Evolutionary conservation across 2,113 vertebrate genomes (phyloP).

Genomic region (Passer domesticus): DNA sequence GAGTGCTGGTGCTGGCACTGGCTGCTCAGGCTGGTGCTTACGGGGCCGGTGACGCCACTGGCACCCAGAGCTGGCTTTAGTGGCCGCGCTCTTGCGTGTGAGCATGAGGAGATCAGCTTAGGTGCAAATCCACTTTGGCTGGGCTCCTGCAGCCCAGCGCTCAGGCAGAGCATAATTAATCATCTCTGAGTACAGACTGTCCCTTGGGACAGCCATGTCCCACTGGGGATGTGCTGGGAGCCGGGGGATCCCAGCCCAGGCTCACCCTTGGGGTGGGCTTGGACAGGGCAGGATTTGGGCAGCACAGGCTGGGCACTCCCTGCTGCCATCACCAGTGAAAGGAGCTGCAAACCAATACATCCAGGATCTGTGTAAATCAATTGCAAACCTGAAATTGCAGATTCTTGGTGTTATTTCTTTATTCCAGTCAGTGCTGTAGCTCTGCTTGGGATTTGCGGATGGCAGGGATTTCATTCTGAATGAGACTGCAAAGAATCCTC

Average conservation of each 20-base stretch:
- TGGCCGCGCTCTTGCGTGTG: background rate
- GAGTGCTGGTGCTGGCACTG: accelerated
- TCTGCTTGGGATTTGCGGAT: background rate
- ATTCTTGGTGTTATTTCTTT: background rate
- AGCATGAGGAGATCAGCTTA: conserved; percentile 23
- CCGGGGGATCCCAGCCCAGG: accelerated
- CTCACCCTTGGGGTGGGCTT: accelerated
- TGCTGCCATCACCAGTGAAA: accelerated
- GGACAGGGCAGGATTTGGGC: background rate
- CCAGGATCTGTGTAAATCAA: background rate
- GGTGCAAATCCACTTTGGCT: conserved; percentile 37
- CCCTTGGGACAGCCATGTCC: background rate
- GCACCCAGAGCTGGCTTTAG: background rate
- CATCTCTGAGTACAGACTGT: background rate
- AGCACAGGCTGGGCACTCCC: background rate
- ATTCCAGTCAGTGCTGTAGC: accelerated
- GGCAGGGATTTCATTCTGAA: background rate
- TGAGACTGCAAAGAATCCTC: background rate
- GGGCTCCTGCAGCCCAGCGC: background rate
- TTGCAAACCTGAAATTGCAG: background rate
- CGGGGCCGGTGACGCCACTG: background rate
- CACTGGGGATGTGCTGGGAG: background rate
- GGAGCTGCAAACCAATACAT: accelerated
- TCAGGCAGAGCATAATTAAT: background rate
- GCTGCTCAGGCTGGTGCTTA: accelerated